Percentiles rank a stretch among this genome's conserved stretches.
Conservation (phyloP, 2,888 invertebrate species). For the Philhelius pedissequus region DNA sequence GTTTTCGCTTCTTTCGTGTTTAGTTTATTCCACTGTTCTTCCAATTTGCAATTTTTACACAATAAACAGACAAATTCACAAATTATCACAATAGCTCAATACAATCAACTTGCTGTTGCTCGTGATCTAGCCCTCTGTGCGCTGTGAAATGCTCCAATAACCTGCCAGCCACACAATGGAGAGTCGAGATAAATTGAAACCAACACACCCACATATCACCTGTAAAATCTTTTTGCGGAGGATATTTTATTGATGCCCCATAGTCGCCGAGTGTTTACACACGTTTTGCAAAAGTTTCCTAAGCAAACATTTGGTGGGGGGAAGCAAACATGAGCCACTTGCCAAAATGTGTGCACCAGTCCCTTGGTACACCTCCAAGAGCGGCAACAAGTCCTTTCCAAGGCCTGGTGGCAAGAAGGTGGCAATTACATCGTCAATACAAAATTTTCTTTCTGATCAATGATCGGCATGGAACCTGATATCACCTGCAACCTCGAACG, state of each 20-base stretch:
- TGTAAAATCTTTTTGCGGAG: conserved; percentile 98
- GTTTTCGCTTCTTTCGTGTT: conserved; percentile 69
- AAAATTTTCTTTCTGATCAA: too few species aligned
- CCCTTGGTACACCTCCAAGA: too few species aligned
- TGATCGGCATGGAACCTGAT: too few species aligned
- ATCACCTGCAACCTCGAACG: too few species aligned
- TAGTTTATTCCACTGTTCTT: conserved; percentile 42
- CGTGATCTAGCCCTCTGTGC: not conserved
- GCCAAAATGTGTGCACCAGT: too few species aligned
- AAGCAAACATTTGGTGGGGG: too few species aligned
- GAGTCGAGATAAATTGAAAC: conserved; percentile 93
- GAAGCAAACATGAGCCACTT: too few species aligned
- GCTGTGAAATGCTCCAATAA: conserved; percentile 55
- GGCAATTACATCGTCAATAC: too few species aligned
- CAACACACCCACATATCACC: conserved; percentile 95
- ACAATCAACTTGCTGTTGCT: not conserved
- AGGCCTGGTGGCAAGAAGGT: too few species aligned
- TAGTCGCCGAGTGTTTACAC: conserved; percentile 99
- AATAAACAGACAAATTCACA: conserved; percentile 13
- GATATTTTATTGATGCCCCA: conserved; percentile 98
- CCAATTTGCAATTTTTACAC: conserved; percentile 37
- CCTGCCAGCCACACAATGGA: conserved; percentile 83
- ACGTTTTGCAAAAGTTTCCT: too few species aligned
- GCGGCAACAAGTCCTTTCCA: too few species aligned
- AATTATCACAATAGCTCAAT: not conserved